Base-by-base conservation (phyloP, 2,113 vertebrate species). In the cattle (Bos taurus) region DNA sequence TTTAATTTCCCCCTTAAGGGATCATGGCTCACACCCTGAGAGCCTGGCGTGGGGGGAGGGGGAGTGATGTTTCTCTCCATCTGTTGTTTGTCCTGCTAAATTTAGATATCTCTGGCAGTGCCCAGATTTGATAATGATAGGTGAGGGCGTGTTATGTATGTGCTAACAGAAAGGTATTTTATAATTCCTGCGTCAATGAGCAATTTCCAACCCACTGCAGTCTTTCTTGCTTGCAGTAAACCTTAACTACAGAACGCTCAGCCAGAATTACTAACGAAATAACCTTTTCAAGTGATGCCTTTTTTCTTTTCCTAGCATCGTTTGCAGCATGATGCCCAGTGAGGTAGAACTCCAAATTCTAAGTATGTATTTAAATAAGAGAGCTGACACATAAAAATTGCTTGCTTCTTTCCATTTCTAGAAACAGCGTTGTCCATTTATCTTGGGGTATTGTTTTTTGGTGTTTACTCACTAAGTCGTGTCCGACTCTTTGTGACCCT, bases 11-110 rank as follows among this genome's bases (percentile, higher is more conserved):
- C 82, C 85, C n/a, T 83, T 85, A 84, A 46, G 54, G 78, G 96
- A 50, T 97, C 93, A 60, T 2, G 3, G 54, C 97, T 98, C 97
- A 84, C 94, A 97, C 78, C 91, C 93, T 90, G 71, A 62, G 52
- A 89, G 28, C 67, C 84, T 13, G 46, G 12, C 30, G 5, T 23
- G 2, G 9, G 64, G 67, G 19, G 2, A 3, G 21, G 17, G 64
- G 64, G 48, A 33, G 94, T n/a, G 46, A 88, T 71, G 48, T 88
- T 96, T 94, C 82, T 74, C 60, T 92, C 94, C 89, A 96, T 97
- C 96, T 97, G 91, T 85, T 97, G 89, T 98, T 95, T 95, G 62
- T 82, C 57, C 6, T 28, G 93, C 94, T 98, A 97, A 97, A 97
- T 98, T 96, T 97, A 95, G 95, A 78, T 52, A n/a, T 90, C 67